phyloP scores from a whole-genome alignment of 2,888 invertebrate species.

The Antheraea yamamai region DNA sequence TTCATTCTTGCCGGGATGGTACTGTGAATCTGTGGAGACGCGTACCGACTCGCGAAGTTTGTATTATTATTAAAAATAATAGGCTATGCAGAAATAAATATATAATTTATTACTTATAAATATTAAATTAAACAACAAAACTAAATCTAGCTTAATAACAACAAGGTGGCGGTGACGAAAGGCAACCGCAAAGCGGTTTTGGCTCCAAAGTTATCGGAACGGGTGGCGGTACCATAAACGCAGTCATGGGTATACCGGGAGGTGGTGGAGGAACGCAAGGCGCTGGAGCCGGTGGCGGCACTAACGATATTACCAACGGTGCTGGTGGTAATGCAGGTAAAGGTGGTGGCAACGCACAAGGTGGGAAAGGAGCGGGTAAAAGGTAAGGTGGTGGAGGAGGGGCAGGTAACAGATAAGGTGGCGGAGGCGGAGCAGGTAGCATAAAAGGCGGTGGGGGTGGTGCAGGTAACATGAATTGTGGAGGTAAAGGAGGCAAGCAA shows the following conservation, averaged over 20 bases:
- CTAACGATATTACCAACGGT: constrained; percentile 55
- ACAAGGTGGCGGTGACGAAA: constrained; percentile 23
- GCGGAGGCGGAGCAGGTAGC: constrained; percentile 31
- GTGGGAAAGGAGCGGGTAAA: constrained; percentile 25
- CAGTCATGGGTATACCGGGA: constrained; percentile 63
- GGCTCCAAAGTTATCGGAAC: constrained; percentile 67
- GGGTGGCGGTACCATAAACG: constrained; percentile 65
- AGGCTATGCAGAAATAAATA: constrained; percentile 5
- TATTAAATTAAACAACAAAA: constrained; percentile 38
- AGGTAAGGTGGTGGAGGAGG: constrained; percentile 28
- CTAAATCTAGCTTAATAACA: constrained; percentile 27
- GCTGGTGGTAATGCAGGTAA: constrained; percentile 40
- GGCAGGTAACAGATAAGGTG: constrained; percentile 26
- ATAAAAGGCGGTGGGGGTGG: constrained; percentile 28
- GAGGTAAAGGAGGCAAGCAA: constrained; percentile 35
- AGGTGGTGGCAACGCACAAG: constrained; percentile 28
- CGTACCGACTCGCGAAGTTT: neutral
- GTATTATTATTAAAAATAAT: neutral
- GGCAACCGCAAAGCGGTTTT: constrained; percentile 46
- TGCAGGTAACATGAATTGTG: constrained; percentile 32
- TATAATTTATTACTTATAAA: constrained; percentile 27
- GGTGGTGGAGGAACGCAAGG: constrained; percentile 46
- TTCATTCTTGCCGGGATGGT: no score
- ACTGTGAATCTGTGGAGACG: no score
- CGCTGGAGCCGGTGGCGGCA: constrained; percentile 50